Evolutionary conservation across 2,797 vertebrate species (phyloP).

Genomic region (Netta rufina): DNA sequence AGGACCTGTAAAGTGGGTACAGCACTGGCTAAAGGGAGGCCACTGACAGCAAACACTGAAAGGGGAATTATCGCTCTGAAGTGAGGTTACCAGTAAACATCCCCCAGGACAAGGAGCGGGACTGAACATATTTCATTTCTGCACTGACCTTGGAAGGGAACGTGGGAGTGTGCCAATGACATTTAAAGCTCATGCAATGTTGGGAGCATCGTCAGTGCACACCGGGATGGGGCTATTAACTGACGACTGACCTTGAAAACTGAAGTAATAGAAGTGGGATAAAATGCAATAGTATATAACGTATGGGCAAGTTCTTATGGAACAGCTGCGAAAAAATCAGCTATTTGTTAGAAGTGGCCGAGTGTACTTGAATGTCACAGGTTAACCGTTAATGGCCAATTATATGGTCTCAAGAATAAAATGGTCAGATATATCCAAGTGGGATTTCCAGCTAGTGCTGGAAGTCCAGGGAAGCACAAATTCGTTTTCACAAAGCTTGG

Average conservation of each 20-base stretch:
- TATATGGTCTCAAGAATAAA: background rate
- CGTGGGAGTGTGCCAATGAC: background rate
- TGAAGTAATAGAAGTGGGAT: background rate
- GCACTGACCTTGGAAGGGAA: conserved; percentile 37
- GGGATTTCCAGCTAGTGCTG: background rate
- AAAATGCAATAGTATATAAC: background rate
- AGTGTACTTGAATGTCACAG: background rate
- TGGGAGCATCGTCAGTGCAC: background rate
- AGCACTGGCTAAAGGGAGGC: background rate
- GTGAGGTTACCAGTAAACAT: conserved; percentile 30
- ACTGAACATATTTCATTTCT: conserved; percentile 20
- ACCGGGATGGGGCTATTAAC: background rate
- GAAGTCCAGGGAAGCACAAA: background rate
- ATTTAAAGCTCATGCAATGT: background rate
- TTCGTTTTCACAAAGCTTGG: background rate
- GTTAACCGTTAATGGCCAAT: conserved; percentile 6
- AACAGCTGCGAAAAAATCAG: background rate
- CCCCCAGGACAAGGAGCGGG: background rate
- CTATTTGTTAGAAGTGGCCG: background rate
- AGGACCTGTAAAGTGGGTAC: background rate
- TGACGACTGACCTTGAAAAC: conserved; percentile 26
- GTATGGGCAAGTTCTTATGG: background rate
- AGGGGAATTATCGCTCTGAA: conserved; percentile 32
- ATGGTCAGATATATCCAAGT: background rate
- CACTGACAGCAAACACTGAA: background rate